A percentile compares a stretch with the other conserved stretches of the same genome.
Evolutionary conservation across 2,113 vertebrate genomes (phyloP).

Genomic region (Stegastes partitus): DNA sequence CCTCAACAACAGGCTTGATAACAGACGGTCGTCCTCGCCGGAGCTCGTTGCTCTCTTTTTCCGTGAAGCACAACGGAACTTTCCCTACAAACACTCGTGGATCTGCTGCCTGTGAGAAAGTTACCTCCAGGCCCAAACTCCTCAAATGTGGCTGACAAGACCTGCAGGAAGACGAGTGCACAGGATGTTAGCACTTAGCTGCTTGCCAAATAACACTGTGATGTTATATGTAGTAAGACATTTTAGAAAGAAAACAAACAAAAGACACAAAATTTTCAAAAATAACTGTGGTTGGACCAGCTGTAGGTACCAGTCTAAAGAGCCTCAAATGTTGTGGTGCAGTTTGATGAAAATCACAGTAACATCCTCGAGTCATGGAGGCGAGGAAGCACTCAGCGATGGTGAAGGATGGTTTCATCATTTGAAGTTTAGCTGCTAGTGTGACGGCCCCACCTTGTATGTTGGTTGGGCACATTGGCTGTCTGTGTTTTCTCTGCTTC

Average conservation of each 20-base stretch:
- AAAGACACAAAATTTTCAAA: background rate
- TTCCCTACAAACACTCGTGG: conserved; percentile 87
- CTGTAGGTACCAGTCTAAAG: background rate
- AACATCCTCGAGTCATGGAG: no score
- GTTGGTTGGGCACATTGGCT: no score
- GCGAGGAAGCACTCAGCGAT: background rate
- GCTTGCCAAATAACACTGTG: no score
- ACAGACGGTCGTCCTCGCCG: conserved; percentile 89
- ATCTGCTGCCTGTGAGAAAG: conserved; percentile 83
- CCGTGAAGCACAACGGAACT: conserved; percentile 93
- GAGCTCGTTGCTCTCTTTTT: conserved; percentile 93
- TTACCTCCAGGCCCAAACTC: conserved; percentile 90
- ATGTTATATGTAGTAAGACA: background rate
- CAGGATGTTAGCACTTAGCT: no score
- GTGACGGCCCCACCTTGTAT: no score
- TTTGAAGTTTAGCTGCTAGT: background rate
- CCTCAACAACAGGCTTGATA: conserved; percentile 91
- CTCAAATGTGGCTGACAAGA: conserved; percentile 87
- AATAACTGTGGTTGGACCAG: background rate
- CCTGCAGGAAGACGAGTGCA: conserved; percentile 76
- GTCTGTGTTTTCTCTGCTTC: no score
- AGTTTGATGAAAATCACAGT: no score
- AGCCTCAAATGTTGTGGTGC: background rate
- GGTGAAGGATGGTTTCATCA: background rate
- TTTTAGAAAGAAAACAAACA: background rate